Evolutionary conservation across 2,888 invertebrate species (phyloP).

Genomic region (Drosophila diplacantha): DNA sequence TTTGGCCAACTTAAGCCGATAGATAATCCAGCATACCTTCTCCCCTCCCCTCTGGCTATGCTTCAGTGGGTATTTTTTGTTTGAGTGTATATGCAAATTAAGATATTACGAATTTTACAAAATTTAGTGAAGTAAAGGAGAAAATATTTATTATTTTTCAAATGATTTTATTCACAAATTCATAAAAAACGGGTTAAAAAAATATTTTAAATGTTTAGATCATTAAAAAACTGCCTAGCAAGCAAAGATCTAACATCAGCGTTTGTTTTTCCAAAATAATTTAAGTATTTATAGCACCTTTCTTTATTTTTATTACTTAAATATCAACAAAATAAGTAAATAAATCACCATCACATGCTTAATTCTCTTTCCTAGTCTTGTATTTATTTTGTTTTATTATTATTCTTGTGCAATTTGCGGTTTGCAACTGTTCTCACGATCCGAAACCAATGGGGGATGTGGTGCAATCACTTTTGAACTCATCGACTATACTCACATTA

Average conservation of each 20-base stretch:
- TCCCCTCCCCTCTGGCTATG: conserved; percentile 1
- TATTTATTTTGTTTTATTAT: neutral
- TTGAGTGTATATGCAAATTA: neutral
- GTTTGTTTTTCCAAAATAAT: neutral
- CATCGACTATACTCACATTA: conserved; percentile 61
- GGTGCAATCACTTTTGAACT: conserved; percentile 12
- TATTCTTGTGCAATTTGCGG: conserved; percentile 30
- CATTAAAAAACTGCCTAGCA: neutral
- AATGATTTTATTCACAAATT: neutral
- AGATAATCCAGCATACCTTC: conserved; percentile 5
- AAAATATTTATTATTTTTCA: neutral
- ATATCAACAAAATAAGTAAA: neutral
- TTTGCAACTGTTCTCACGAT: conserved; percentile 54
- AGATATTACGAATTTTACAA: no score
- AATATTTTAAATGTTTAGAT: neutral
- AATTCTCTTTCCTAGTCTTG: neutral
- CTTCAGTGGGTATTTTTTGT: conserved; percentile 1
- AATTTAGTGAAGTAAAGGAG: no score
- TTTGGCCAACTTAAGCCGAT: conserved; percentile 25
- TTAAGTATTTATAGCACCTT: neutral
- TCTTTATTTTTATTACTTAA: neutral
- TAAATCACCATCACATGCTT: neutral
- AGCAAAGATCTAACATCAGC: neutral
- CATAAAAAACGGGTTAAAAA: neutral
- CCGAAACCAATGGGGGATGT: conserved; percentile 4